phyloP scores from a whole-genome alignment of 2,797 vertebrate genomes.

The Notolepis coatsorum region DNA sequence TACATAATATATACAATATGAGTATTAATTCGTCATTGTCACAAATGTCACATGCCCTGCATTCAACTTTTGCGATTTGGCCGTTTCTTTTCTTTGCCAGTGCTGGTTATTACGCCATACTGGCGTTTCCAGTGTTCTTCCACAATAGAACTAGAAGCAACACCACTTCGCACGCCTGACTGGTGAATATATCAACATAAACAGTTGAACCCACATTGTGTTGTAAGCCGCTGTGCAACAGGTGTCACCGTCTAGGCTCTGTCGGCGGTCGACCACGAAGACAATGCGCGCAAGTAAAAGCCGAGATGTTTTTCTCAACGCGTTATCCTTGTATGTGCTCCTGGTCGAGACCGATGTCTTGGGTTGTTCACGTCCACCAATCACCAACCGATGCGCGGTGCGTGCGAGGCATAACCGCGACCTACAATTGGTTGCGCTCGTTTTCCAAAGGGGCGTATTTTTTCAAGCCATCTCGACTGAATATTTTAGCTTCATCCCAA shows the following conservation, averaged over 20 bases:
- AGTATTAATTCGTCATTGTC: too few relatives aligned
- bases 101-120: too few relatives aligned
- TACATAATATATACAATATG: too few relatives aligned
- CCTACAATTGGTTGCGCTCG: slow-evolving; percentile 65
- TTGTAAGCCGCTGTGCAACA: slow-evolving; percentile 12
- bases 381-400: slow-evolving; percentile 64
- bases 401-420: slow-evolving; percentile 52
- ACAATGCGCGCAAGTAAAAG: slow-evolving; percentile 57
- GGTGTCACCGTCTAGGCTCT: neutral
- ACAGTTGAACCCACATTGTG: neutral
- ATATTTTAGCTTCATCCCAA: slow-evolving; percentile 79
- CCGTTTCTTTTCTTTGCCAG: too few relatives aligned
- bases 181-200: neutral
- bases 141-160: too few relatives aligned
- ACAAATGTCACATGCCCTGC: too few relatives aligned
- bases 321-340: slow-evolving; percentile 14
- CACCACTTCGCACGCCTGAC: too few relatives aligned
- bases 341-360: slow-evolving; percentile 24
- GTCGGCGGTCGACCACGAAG: neutral
- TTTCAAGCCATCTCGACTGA: slow-evolving; percentile 84
- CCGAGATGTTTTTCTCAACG: slow-evolving; percentile 66
- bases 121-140: too few relatives aligned
- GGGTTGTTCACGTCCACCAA: slow-evolving; percentile 55
- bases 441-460: slow-evolving; percentile 84
- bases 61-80: too few relatives aligned